These are phyloP conservation scores for Diadophis punctatus DNA, from an alignment of 2,113 vertebrate species.

Conservation along the genomic window DNA sequence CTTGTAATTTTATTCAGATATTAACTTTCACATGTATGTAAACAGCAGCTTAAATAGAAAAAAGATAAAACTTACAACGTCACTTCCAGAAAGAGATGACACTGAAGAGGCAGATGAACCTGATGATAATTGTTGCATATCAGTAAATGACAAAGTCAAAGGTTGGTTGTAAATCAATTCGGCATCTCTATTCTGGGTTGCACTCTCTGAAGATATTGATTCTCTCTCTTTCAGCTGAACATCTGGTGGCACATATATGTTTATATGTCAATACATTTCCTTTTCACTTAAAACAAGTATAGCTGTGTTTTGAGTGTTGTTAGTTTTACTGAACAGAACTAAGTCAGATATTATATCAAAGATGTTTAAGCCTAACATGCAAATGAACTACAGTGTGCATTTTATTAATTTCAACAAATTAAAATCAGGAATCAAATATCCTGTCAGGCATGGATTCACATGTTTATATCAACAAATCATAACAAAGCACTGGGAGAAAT, in stretches of 20 bases:
- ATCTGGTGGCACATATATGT: constrained; percentile 57
- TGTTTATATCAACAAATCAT: not conserved
- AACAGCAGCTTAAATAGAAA: constrained; percentile 13
- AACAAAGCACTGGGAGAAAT: not conserved
- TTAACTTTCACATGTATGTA: not conserved
- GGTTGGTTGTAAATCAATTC: constrained; percentile 75
- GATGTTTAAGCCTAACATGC: not conserved
- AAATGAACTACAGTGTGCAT: not conserved
- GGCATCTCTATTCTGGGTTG: constrained; percentile 70
- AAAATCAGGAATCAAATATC: not conserved
- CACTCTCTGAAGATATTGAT: constrained; percentile 47
- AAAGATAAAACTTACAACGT: constrained; percentile 79
- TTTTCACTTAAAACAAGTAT: constrained; percentile 14
- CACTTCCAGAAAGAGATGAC: constrained; percentile 90
- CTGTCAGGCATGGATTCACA: not conserved
- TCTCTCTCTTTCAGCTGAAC: constrained; percentile 69
- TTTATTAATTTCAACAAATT: not conserved
- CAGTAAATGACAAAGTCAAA: constrained; percentile 82
- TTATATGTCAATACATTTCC: not conserved
- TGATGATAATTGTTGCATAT: constrained; percentile 79
- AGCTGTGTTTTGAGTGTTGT: not conserved
- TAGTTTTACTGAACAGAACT: not conserved
- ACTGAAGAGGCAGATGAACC: constrained; percentile 84
- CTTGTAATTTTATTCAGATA: not conserved
- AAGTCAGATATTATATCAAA: not conserved